Percentiles rank a stretch among this genome's conserved stretches.
These are phyloP conservation scores for Spatulosminthurus flaviceps DNA, from an alignment of 2,888 invertebrate species.

Conservation along the genomic window DNA sequence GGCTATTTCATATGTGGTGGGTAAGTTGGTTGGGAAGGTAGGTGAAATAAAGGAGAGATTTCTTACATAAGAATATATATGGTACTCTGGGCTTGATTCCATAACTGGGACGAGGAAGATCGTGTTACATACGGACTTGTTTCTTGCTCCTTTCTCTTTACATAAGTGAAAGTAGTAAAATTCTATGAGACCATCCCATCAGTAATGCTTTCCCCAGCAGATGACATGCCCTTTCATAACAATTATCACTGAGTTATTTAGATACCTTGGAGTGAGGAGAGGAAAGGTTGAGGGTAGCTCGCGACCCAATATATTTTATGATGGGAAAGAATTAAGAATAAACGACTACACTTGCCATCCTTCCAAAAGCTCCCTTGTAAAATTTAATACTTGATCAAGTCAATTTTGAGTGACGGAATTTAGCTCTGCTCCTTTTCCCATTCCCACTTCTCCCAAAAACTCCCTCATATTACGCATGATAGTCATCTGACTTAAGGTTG, in stretches of 20 bases:
- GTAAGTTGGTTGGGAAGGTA: too few species aligned
- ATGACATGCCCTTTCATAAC: conserved; percentile 7
- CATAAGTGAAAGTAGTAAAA: neutral
- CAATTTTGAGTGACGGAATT: conserved; percentile 14
- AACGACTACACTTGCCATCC: neutral
- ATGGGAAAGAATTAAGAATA: neutral
- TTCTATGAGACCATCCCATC: conserved; percentile 2
- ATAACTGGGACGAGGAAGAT: neutral
- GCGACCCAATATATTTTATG: neutral
- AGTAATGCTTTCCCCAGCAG: neutral
- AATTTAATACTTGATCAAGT: conserved; percentile 14
- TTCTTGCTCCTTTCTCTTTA: neutral
- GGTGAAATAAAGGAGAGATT: too few species aligned
- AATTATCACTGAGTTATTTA: conserved; percentile 16
- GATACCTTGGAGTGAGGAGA: neutral
- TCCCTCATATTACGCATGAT: neutral
- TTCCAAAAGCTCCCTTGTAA: neutral
- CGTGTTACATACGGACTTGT: too few species aligned
- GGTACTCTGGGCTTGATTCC: too few species aligned
- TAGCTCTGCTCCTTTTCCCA: neutral
- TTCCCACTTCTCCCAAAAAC: neutral
- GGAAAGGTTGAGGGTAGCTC: neutral
- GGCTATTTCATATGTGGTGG: too few species aligned
- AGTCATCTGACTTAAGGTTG: neutral
- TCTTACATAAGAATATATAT: neutral